phyloP scores from a whole-genome alignment of 2,113 vertebrate genomes.

The Muscicapa adusta region DNA sequence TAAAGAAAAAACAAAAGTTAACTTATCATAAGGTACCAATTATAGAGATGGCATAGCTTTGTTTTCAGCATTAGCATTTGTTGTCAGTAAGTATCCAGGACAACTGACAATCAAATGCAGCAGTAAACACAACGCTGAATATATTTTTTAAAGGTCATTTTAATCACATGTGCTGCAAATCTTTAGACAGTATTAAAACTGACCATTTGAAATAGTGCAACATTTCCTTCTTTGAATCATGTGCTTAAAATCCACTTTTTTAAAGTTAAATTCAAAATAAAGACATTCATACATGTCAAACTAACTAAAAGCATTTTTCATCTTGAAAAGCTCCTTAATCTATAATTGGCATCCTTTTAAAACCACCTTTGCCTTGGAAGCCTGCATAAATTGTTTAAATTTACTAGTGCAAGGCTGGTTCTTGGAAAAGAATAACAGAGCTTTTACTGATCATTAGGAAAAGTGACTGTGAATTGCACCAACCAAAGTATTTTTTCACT shows the following conservation, averaged over 20 bases:
- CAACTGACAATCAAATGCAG: conserved; percentile 40
- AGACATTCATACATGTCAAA: not conserved
- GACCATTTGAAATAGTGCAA: not conserved
- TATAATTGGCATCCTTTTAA: not conserved
- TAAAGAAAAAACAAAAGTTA: not conserved
- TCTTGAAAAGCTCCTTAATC: not conserved
- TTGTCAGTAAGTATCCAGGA: conserved; percentile 24
- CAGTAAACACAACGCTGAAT: not conserved
- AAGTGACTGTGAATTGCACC: not conserved
- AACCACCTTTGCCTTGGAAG: not conserved
- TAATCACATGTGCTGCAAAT: not conserved
- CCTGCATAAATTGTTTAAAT: not conserved
- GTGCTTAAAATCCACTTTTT: not conserved
- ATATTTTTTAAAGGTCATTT: not conserved
- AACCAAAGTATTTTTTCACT: not conserved
- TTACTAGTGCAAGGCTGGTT: not conserved
- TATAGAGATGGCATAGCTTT: not conserved
- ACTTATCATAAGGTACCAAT: not conserved
- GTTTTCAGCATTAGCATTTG: conserved; percentile 3
- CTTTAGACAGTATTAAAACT: not conserved
- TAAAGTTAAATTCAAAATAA: not conserved
- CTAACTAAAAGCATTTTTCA: not conserved
- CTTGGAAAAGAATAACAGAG: not conserved
- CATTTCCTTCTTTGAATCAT: not conserved
- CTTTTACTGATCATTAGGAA: conserved; percentile 1